Evolutionary conservation across 2,888 invertebrate species (phyloP).

Genomic region (Apoda limacodes): DNA sequence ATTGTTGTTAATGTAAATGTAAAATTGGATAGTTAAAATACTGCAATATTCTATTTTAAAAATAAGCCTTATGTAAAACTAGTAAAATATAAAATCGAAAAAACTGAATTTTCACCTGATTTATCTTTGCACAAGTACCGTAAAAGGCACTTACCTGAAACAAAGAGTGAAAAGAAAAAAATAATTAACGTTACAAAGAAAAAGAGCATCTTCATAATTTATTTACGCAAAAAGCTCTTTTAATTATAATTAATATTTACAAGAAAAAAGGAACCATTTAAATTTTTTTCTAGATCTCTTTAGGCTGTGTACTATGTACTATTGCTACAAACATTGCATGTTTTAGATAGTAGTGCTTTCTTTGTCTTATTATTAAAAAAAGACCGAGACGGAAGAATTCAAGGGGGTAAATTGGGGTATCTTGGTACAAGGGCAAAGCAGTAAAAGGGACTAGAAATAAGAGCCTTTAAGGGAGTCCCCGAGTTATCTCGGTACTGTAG

Average conservation of each 20-base stretch:
- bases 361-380: no score
- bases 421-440: constrained; percentile 21
- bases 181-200: constrained; percentile 62
- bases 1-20: constrained; percentile 20
- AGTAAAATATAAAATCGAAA: constrained; percentile 4
- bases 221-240: constrained; percentile 57
- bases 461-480: constrained; percentile 60
- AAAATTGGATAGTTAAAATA: constrained; percentile 7
- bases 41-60: constrained; percentile 1
- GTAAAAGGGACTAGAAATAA: constrained; percentile 40
- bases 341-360: no score
- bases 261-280: no score
- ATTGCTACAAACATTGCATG: neutral
- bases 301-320: constrained; percentile 19
- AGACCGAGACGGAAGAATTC: no score
- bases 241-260: constrained; percentile 67
- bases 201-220: constrained; percentile 47
- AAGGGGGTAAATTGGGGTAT: no score
- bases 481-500: constrained; percentile 57
- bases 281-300: constrained; percentile 24
- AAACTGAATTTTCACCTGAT: constrained; percentile 17
- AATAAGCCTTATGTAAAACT: neutral
- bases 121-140: constrained; percentile 29
- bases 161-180: constrained; percentile 46
- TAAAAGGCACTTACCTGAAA: constrained; percentile 60